Base-by-base conservation (phyloP, 2,888 invertebrate genomes). In the Andrena flavipes region DNA sequence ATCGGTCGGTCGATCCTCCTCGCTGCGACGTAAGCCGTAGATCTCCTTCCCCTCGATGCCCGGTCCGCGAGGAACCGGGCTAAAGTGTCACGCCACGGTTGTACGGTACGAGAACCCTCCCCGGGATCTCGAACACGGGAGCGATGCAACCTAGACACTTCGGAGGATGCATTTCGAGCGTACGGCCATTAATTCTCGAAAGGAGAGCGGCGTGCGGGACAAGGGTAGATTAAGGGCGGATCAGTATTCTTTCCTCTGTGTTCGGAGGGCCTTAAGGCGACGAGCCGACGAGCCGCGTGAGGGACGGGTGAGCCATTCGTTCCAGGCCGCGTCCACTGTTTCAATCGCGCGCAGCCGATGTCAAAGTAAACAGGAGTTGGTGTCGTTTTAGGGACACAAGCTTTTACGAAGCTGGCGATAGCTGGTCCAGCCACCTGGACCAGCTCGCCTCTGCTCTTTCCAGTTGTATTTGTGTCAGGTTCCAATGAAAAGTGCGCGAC, bases 231-330 rank as follows among this genome's bases (percentile, higher is more conserved):
- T 76, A 70, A 82, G 76, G 68, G 75, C 81, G 62, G 81, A 82
- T 81, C 82, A 81, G 82, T 82, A 82, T 82, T 82, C 82, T 72
- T 82, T 76, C 68, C 81, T 68, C 73, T 56, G 67, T 80, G 68
- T 72, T 59, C 63, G 62, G 81, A 68, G 54, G 72, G 67, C 62
- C 72, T 54, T 48, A 63, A 56, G 26, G 56, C 48, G 67, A 33
- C 8, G 54, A 65, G 51, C 71, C 33, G 49, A 16, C 72, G 72
- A 42, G 23, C 10, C 4, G 10, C 10, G 23, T 0, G 16, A 4
- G 20, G 26, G 48, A 62, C 62, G 33, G 75, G 8, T 51, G 7
- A 2, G 76, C 76, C 67, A 54, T 20, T 60, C 42, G 20, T 3
- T 5, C 49, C 49, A 35, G 13, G n/a, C 71, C 30, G 42, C 16